A percentile compares a stretch with the other conserved stretches of the same genome.
Conservation (phyloP, 1,140 invertebrate genomes). For the Ganaspis sp. region DNA sequence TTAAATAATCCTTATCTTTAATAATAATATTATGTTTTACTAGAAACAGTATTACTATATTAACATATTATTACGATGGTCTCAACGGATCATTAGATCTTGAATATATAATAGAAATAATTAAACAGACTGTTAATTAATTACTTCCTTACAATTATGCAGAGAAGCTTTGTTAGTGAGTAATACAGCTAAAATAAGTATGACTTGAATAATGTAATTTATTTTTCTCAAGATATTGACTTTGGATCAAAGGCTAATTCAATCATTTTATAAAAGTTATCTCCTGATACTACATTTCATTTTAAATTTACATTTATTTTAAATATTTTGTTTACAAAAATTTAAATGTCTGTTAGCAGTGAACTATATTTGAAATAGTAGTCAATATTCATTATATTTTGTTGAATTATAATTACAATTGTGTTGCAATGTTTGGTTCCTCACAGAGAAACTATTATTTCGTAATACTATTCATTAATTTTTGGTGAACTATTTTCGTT, state of each 20-base stretch:
- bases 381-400: too few species aligned
- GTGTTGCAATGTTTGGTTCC: too few species aligned
- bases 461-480: too few species aligned
- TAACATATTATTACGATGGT: not conserved
- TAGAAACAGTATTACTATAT: not conserved
- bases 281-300: too few species aligned
- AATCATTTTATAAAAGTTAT: not conserved
- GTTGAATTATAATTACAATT: too few species aligned
- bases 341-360: too few species aligned
- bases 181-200: not conserved
- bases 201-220: not conserved
- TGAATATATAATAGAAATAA: not conserved
- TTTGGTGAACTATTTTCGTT: too few species aligned
- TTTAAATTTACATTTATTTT: not conserved
- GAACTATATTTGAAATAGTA: too few species aligned
- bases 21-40: too few species aligned
- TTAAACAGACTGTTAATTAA: slow-evolving; percentile 21
- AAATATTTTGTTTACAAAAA: too few species aligned
- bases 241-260: not conserved
- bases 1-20: too few species aligned
- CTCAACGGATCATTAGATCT: not conserved
- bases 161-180: not conserved
- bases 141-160: slow-evolving; percentile 10
- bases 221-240: not conserved
- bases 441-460: too few species aligned